Percentiles rank a stretch among this genome's conserved stretches.
These are phyloP conservation scores for Sebastes variabilis DNA, from an alignment of 2,797 vertebrate species.

Conservation along the genomic window DNA sequence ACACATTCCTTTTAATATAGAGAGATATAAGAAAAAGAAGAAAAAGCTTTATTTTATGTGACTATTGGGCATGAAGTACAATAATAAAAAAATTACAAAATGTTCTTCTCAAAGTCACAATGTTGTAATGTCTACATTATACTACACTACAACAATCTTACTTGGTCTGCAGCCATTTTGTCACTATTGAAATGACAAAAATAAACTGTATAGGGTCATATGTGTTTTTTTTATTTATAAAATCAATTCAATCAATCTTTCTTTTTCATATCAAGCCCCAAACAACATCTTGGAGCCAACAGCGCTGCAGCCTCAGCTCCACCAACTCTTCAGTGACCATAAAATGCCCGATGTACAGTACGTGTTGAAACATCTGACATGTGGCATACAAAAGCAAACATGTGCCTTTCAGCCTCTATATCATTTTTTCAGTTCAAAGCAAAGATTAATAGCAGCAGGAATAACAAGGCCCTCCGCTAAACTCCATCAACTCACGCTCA, in stretches of 20 bases:
- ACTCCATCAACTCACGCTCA: conserved; percentile 61
- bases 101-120: not conserved
- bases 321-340: conserved; percentile 22
- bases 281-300: not conserved
- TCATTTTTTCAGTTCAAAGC: conserved; percentile 62
- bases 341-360: conserved; percentile 25
- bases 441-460: conserved; percentile 65
- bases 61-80: not conserved
- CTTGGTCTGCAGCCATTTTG: not conserved
- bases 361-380: conserved; percentile 52
- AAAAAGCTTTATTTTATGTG: not conserved
- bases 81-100: not conserved
- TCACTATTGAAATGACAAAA: not conserved
- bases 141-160: no score
- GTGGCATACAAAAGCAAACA: conserved; percentile 60
- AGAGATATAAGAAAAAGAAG: not conserved
- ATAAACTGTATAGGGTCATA: not conserved
- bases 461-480: conserved; percentile 52
- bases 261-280: not conserved
- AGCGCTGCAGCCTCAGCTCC: not conserved
- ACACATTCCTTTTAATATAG: not conserved
- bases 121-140: not conserved
- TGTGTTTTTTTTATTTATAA: not conserved
- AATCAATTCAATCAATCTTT: not conserved
- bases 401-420: conserved; percentile 38